Percentiles rank a stretch among this genome's conserved stretches.
Conservation (phyloP, 2,888 invertebrate species). For the Sinopyrophorus schimmeli region DNA sequence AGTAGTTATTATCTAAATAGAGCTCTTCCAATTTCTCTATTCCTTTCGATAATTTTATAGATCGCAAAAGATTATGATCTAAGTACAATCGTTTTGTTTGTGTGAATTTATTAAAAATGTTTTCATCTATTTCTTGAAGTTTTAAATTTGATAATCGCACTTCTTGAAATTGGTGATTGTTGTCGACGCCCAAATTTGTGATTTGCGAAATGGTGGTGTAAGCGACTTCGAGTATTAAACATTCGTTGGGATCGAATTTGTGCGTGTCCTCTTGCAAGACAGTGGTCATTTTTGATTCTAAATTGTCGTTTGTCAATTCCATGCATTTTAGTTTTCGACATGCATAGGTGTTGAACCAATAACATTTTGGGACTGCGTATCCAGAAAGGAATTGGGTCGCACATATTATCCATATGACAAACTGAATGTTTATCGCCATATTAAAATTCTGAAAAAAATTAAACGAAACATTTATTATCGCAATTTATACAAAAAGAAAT, state of each 20-base stretch:
- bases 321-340: constrained; percentile 3
- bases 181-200: background rate
- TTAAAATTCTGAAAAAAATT: too few relatives aligned
- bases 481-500: too few relatives aligned
- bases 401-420: too few relatives aligned
- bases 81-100: background rate
- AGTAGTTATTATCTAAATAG: constrained; percentile 45
- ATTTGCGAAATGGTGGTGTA: background rate
- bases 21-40: constrained; percentile 47
- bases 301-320: background rate
- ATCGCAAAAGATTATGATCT: constrained; percentile 40
- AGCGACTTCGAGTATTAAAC: background rate
- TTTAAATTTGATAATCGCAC: background rate
- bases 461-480: too few relatives aligned
- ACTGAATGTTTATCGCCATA: too few relatives aligned
- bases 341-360: background rate
- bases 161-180: background rate
- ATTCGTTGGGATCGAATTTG: constrained; percentile 37
- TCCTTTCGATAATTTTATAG: constrained; percentile 45
- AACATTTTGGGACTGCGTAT: too few relatives aligned
- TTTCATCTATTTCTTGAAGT: background rate
- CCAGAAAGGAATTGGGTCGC: too few relatives aligned
- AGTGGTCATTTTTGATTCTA: background rate
- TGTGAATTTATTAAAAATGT: background rate
- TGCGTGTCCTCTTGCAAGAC: background rate